Evolutionary conservation across 2,113 vertebrate species (phyloP).

Genomic region (Proteles cristata): DNA sequence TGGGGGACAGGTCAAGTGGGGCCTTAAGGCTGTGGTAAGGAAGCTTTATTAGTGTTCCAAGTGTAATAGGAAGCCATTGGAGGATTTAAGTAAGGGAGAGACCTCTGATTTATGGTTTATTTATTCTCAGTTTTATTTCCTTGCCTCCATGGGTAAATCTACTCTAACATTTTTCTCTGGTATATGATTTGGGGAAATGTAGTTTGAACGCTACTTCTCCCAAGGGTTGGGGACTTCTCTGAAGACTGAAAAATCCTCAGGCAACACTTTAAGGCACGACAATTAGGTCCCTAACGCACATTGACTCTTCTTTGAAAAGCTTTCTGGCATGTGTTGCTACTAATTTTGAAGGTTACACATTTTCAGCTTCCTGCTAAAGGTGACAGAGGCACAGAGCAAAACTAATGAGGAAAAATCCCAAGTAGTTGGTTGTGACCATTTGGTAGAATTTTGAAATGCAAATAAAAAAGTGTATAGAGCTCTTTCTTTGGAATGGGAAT

Average conservation of each 20-base stretch:
- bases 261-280: neutral
- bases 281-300: slow-evolving; percentile 19
- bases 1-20: neutral
- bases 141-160: slow-evolving; percentile 49
- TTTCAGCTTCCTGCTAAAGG: slow-evolving; percentile 43
- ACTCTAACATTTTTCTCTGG: slow-evolving; percentile 34
- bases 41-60: neutral
- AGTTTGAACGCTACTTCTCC: slow-evolving; percentile 48
- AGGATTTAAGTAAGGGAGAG: neutral
- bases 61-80: neutral
- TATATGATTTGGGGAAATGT: slow-evolving; percentile 17
- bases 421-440: slow-evolving; percentile 33
- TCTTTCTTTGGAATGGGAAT: neutral
- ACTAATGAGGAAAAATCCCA: slow-evolving; percentile 67
- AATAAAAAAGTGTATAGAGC: neutral
- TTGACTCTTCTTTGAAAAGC: slow-evolving; percentile 39
- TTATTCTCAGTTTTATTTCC: slow-evolving; percentile 31
- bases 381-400: slow-evolving; percentile 61
- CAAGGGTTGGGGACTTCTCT: neutral
- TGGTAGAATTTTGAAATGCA: slow-evolving; percentile 69
- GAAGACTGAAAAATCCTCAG: neutral
- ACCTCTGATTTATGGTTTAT: slow-evolving; percentile 13
- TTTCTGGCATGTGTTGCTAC: slow-evolving; percentile 40
- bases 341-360: slow-evolving; percentile 65
- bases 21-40: neutral